phyloP scores from a whole-genome alignment of 1,140 invertebrate genomes.

The Palaemon carinicauda region DNA sequence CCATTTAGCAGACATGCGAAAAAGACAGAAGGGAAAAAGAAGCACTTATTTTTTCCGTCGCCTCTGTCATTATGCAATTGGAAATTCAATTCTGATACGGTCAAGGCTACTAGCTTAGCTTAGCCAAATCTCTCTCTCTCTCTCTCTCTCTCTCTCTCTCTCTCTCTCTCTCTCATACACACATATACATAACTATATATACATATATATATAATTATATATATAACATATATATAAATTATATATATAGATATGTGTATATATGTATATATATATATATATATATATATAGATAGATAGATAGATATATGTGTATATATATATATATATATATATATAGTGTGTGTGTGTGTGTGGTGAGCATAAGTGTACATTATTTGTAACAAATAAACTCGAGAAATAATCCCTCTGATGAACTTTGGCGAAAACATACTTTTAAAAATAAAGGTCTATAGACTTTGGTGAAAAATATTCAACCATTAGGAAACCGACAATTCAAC shows the following conservation, averaged over 20 bases:
- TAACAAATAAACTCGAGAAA: not conserved
- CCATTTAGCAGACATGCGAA: too few relatives aligned
- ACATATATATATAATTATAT: not conserved
- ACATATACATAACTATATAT: not conserved
- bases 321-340: too few relatives aligned
- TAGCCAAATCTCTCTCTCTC: not conserved
- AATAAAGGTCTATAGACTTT: too few relatives aligned
- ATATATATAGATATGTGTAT: not conserved
- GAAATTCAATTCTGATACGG: not conserved
- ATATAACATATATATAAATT: too few relatives aligned
- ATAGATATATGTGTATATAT: not conserved
- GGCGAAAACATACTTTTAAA: too few relatives aligned
- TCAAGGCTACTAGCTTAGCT: not conserved
- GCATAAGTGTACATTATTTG: not conserved
- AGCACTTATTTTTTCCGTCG: too few relatives aligned
- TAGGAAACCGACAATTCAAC: too few relatives aligned
- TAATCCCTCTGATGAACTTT: too few relatives aligned
- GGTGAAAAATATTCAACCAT: too few relatives aligned
- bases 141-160: not conserved
- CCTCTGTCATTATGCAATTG: too few relatives aligned
- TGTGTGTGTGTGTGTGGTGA: too few relatives aligned
- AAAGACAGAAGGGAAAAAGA: too few relatives aligned
- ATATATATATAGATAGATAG: not conserved
- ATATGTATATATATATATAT: not conserved
- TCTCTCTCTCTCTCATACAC: conserved; percentile 4